phyloP scores from a whole-genome alignment of 2,797 vertebrate genomes.

The Propithecus deckenii region DNA sequence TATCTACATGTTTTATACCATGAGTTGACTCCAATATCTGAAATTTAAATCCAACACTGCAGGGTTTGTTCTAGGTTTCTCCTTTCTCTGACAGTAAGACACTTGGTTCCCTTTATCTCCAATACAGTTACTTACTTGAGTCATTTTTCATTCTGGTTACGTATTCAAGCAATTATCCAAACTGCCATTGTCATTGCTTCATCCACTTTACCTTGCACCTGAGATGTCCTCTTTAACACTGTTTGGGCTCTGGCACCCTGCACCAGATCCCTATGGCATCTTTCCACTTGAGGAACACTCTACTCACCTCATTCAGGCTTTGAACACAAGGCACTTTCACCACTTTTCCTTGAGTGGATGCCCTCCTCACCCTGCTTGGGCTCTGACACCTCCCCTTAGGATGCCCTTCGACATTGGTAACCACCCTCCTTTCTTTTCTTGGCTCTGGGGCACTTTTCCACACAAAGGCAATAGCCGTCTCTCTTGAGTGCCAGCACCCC shows the following conservation, averaged over 20 bases:
- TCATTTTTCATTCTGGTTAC: not conserved
- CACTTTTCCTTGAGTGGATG: not conserved
- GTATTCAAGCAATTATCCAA: not conserved
- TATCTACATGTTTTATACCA: not conserved
- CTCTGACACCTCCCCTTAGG: not conserved
- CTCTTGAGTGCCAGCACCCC: not conserved
- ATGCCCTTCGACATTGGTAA: not conserved
- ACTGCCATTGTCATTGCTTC: not conserved
- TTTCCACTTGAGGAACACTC: not conserved
- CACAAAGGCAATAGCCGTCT: not conserved
- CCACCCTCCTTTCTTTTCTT: not conserved
- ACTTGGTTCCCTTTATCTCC: not conserved
- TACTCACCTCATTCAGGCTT: not conserved
- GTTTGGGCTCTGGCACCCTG: not conserved
- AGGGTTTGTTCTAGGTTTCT: not conserved
- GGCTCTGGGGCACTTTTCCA: not conserved
- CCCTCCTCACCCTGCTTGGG: not conserved
- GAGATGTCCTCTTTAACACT: not conserved
- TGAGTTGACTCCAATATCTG: not conserved
- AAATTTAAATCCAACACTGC: not conserved
- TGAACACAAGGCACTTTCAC: not conserved
- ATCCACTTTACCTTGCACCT: not conserved
- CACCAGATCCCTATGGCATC: not conserved
- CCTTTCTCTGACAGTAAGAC: not conserved
- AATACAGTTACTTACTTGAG: not conserved